phyloP scores from a whole-genome alignment of 2,113 vertebrate genomes.

The Solea senegalensis region DNA sequence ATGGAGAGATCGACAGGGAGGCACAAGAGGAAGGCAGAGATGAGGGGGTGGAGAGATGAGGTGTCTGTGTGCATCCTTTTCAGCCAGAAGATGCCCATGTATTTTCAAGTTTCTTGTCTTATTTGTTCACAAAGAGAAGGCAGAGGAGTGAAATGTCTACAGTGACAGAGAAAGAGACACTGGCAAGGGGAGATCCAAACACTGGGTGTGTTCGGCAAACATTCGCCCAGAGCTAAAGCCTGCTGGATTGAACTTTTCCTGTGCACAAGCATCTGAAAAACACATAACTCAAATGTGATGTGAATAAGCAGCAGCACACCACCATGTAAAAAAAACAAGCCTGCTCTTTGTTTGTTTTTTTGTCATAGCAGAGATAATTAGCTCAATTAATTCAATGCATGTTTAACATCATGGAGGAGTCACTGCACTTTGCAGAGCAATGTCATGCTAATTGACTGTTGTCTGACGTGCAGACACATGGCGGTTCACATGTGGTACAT shows the following conservation, averaged over 20 bases:
- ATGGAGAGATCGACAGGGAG: constrained; percentile 21
- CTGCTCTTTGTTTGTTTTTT: constrained; percentile 24
- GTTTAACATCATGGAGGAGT: constrained; percentile 42
- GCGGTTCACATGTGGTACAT: constrained; percentile 30
- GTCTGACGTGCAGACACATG: constrained; percentile 20
- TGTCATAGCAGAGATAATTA: constrained; percentile 47
- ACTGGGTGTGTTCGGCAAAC: constrained; percentile 59
- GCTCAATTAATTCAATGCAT: constrained; percentile 51
- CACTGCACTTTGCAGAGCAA: constrained; percentile 33
- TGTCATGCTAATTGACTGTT: constrained; percentile 49
- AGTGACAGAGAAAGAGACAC: constrained; percentile 52
- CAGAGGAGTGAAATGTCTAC: constrained; percentile 50
- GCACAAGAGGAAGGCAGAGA: neutral
- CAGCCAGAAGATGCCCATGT: constrained; percentile 48
- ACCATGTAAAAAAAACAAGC: constrained; percentile 23
- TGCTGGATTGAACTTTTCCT: constrained; percentile 47
- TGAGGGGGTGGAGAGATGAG: neutral
- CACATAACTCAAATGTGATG: constrained; percentile 7
- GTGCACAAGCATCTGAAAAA: neutral
- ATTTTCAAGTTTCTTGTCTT: constrained; percentile 51
- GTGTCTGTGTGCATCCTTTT: constrained; percentile 17
- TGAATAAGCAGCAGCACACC: constrained; percentile 34
- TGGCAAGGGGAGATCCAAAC: constrained; percentile 54
- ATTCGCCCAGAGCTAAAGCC: constrained; percentile 50
- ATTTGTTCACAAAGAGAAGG: constrained; percentile 37